Base-by-base conservation (phyloP, 1,140 invertebrate species). In the Drosophila orena region DNA sequence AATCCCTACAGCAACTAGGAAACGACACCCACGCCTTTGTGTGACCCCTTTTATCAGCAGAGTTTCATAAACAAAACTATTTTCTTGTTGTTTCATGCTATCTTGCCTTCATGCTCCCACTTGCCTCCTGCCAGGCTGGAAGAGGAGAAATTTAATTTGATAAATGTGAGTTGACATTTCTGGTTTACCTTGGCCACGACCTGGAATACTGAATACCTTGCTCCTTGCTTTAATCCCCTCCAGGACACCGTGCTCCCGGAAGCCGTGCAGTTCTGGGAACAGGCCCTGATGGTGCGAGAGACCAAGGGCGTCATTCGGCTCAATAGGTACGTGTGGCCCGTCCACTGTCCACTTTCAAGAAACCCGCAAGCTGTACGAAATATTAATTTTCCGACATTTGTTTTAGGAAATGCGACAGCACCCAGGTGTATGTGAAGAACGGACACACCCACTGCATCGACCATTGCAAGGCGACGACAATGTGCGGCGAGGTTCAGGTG, bases 401-500 rank as follows among this genome's bases (percentile, higher is more conserved):
- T 30, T 93, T 12, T 93, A 97, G 96, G 78, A 97, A 97, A 94
- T 97, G 96, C 81, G 95, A 96, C 58, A 96, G 96, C 53, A 95
- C 95, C 14, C 96, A 97, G 92, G 96, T 97, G 2, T 97, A 97
- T 91, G 96, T 97, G 38, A 95, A 96, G 79, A 95, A 96, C 79
- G 95, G 95, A 12, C 94, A 96, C 75, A 96, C 97, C 4, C 97
- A 98, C 91, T 99, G 98, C 91, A 97, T 97, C 76, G 95, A 97
- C 71, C 93, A 95, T 0, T 99, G 98, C 93, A 96, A 96, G 76
- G 90, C 94, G 2, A 94, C 94, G 47, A 99, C 98, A 0, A 97
- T 97, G 94, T 99, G 98, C 93, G 98, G 98, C 0, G 98, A 99
- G 92, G 97, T 99, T 5, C 93, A 94, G 74, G 97, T 99, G 8